Conservation (phyloP, 1,140 invertebrate species). For the Lepidurus packardi region DNA sequence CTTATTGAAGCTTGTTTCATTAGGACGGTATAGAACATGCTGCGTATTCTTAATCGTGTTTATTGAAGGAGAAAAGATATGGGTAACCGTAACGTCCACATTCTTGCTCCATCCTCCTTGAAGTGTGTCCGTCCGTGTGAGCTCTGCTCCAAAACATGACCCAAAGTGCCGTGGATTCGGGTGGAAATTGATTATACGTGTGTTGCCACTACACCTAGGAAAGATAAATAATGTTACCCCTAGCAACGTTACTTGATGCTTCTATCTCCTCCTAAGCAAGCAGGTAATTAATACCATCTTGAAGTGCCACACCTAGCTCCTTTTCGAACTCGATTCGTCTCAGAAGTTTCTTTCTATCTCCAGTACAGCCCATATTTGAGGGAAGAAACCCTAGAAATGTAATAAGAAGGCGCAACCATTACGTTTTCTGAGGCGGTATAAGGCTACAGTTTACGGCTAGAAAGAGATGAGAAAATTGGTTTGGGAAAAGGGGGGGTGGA, state of each 20-base stretch:
- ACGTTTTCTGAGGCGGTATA: not conserved
- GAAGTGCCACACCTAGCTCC: not conserved
- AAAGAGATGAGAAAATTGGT: not conserved
- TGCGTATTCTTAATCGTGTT: too few relatives aligned
- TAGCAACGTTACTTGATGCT: not conserved
- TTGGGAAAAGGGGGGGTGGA: not conserved
- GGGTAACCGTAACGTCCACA: too few relatives aligned
- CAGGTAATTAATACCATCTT: not conserved
- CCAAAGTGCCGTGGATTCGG: not conserved
- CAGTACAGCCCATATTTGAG: not conserved
- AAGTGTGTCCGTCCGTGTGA: too few relatives aligned
- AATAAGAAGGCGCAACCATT: slow-evolving; percentile 1
- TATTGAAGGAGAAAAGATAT: too few relatives aligned
- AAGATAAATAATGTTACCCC: not conserved
- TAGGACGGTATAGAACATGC: too few relatives aligned
- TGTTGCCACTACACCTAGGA: not conserved
- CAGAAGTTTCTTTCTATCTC: not conserved
- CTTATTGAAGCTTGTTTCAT: too few relatives aligned
- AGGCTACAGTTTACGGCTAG: not conserved
- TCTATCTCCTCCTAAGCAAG: not conserved
- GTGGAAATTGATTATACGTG: not conserved
- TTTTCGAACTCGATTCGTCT: not conserved
- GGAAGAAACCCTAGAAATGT: not conserved
- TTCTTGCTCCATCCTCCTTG: too few relatives aligned
- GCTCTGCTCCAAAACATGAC: too few relatives aligned